Percentiles rank a stretch among this genome's conserved stretches.
phyloP scores from a whole-genome alignment of 2,888 invertebrate genomes.

The Caenorhabditis wallacei region DNA sequence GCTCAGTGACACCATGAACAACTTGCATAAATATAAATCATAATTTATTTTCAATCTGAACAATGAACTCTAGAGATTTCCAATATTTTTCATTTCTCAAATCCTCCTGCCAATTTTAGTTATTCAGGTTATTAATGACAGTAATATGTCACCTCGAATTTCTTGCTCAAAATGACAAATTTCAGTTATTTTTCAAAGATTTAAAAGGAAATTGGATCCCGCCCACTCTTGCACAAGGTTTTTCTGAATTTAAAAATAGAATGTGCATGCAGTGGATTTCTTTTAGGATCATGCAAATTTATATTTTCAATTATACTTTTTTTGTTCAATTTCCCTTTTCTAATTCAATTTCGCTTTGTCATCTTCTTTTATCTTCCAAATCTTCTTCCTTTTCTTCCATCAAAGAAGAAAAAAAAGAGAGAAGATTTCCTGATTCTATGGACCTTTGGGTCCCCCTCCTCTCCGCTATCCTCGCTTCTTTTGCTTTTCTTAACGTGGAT shows the following conservation, averaged over 20 bases:
- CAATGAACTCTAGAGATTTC: neutral
- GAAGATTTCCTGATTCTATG: slow-evolving; percentile 37
- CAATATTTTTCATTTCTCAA: neutral
- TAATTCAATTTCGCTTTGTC: slow-evolving; percentile 14
- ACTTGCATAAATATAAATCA: neutral
- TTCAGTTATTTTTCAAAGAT: neutral
- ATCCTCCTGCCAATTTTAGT: neutral
- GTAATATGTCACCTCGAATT: neutral
- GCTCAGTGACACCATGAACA: slow-evolving; percentile 60
- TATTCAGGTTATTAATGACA: neutral
- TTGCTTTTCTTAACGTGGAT: slow-evolving; percentile 17
- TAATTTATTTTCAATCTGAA: neutral
- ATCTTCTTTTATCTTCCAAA: neutral
- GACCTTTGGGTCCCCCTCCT: slow-evolving; percentile 2
- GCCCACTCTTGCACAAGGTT: too few species aligned
- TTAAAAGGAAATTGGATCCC: too few species aligned
- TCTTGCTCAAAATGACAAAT: neutral
- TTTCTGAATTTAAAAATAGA: too few species aligned
- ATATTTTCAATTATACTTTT: neutral
- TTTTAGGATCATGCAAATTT: too few species aligned
- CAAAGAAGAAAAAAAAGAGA: slow-evolving; percentile 3
- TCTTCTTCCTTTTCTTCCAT: neutral
- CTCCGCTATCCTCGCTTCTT: neutral
- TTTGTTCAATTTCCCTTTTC: slow-evolving; percentile 1
- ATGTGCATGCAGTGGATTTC: too few species aligned